Evolutionary conservation across 2,113 vertebrate genomes (phyloP).

Genomic region (Phaethon lepturus): DNA sequence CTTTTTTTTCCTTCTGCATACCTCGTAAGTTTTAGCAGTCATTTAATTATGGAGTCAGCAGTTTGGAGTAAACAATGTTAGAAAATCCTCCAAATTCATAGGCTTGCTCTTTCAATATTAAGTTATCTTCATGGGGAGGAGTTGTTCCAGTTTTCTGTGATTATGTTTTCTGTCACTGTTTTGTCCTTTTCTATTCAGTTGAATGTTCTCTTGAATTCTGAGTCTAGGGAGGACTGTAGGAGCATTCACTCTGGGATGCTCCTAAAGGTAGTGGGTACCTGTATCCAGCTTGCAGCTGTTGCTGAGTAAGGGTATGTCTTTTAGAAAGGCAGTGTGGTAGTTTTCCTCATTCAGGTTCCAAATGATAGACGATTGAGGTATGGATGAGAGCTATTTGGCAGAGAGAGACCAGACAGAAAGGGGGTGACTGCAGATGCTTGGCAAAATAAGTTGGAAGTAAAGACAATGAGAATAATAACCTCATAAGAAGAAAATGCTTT

Average conservation of each 20-base stretch:
- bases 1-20: not conserved
- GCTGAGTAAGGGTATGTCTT: not conserved
- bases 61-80: not conserved
- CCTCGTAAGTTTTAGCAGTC: not conserved
- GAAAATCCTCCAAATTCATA: not conserved
- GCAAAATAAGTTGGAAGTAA: not conserved
- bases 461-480: not conserved
- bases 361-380: not conserved
- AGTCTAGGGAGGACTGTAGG: not conserved
- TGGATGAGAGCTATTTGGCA: not conserved
- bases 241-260: not conserved
- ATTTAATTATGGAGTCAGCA: not conserved
- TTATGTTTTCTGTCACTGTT: not conserved
- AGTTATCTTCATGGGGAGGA: not conserved
- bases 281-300: not conserved
- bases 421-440: not conserved
- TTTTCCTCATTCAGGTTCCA: not conserved
- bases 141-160: not conserved
- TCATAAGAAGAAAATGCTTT: not conserved
- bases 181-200: not conserved
- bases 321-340: not conserved
- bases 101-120: not conserved
- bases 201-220: not conserved
- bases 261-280: not conserved
- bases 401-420: not conserved